phyloP scores from a whole-genome alignment of 2,888 invertebrate species.

The Bhutanitis thaidina region DNA sequence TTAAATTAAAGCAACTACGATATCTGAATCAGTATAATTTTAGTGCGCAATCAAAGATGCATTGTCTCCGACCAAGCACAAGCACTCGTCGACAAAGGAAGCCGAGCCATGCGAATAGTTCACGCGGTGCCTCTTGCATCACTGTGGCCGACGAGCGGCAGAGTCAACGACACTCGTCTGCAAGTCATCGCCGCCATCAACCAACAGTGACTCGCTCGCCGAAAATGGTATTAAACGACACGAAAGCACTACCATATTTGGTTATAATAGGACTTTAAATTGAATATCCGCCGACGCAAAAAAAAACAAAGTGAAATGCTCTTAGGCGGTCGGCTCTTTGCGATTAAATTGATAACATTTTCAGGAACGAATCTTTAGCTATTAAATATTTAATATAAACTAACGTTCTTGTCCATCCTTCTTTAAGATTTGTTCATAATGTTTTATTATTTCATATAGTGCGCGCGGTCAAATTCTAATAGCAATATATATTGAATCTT shows the following conservation, averaged over 20 bases:
- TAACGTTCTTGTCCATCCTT: no score
- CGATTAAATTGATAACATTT: slow-evolving; percentile 12
- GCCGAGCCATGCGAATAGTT: slow-evolving; percentile 57
- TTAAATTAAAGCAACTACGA: no score
- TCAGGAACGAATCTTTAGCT: slow-evolving; percentile 4
- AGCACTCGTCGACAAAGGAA: slow-evolving; percentile 26
- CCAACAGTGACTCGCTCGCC: slow-evolving; percentile 10
- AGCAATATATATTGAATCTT: no score
- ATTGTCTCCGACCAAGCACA: no score
- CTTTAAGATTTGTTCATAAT: no score
- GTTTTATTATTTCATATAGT: no score
- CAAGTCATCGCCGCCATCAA: slow-evolving; percentile 51
- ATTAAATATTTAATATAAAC: background rate
- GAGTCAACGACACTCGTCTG: slow-evolving; percentile 62
- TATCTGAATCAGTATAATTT: no score
- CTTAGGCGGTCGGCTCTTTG: background rate
- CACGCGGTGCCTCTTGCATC: slow-evolving; percentile 56
- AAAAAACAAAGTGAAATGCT: slow-evolving; percentile 10
- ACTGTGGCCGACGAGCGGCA: slow-evolving; percentile 46
- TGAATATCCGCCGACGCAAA: slow-evolving; percentile 11
- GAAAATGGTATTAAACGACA: slow-evolving; percentile 20
- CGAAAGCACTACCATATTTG: slow-evolving; percentile 16
- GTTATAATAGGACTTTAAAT: slow-evolving; percentile 16
- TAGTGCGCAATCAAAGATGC: no score
- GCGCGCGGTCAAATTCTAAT: no score